A percentile compares a stretch with the other conserved stretches of the same genome.
Evolutionary conservation across 2,888 invertebrate genomes (phyloP).

Genomic region (Philonicus albiceps): DNA sequence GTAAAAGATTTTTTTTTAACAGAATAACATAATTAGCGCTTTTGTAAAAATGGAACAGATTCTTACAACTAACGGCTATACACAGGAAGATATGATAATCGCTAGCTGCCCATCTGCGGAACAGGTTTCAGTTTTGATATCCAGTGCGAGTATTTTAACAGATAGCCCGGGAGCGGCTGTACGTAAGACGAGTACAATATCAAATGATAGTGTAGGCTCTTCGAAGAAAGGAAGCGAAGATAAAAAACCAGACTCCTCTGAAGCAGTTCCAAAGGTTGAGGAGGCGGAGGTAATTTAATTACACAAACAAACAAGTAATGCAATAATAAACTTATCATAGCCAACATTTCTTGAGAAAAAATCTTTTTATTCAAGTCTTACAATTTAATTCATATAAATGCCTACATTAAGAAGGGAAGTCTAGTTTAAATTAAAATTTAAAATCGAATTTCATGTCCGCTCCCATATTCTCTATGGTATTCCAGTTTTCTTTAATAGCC

Average conservation of each 20-base stretch:
- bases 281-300: not conserved
- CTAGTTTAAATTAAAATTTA: conserved; percentile 50
- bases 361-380: not conserved
- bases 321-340: not conserved
- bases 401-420: not conserved
- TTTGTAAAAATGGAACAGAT: conserved; percentile 87
- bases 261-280: not conserved
- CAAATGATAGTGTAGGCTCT: not conserved
- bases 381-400: not conserved
- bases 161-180: not conserved
- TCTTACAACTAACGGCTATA: conserved; percentile 77
- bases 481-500: conserved; percentile 74
- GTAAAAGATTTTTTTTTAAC: conserved; percentile 52
- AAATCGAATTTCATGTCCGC: conserved; percentile 55
- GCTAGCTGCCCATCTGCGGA: conserved; percentile 93
- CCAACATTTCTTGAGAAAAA: not conserved
- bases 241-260: conserved; percentile 54
- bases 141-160: conserved; percentile 76
- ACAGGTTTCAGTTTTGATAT: conserved; percentile 88
- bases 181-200: conserved; percentile 5
- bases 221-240: conserved; percentile 47
- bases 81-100: conserved; percentile 80
- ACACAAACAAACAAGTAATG: not conserved
- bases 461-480: conserved; percentile 68
- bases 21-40: conserved; percentile 87